These are phyloP conservation scores for Drosophila teissieri DNA, from an alignment of 1,140 invertebrate genomes.

Conservation along the genomic window DNA sequence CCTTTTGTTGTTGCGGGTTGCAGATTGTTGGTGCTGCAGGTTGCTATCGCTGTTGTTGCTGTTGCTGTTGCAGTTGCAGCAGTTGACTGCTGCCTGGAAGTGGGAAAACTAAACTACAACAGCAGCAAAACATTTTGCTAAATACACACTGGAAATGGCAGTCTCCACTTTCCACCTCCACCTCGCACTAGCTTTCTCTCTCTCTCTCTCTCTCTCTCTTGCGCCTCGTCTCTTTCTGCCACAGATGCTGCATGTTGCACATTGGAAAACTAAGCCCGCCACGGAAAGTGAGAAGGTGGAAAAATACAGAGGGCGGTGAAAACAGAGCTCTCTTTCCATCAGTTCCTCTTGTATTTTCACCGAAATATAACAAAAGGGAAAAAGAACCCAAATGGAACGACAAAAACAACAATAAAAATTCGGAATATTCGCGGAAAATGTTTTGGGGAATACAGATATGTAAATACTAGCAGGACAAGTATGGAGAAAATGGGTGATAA, in stretches of 20 bases:
- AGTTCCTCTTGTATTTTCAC: constrained; percentile 15
- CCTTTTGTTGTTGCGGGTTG: constrained; percentile 36
- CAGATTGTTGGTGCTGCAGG: constrained; percentile 10
- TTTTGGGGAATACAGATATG: constrained; percentile 5
- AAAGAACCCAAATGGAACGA: not conserved
- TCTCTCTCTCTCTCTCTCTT: constrained; percentile 1
- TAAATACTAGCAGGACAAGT: constrained; percentile 1
- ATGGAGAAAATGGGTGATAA: not conserved
- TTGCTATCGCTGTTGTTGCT: constrained; percentile 9
- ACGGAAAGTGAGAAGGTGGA: constrained; percentile 40
- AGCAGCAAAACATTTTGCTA: constrained; percentile 71
- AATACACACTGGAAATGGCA: constrained; percentile 80
- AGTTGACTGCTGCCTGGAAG: constrained; percentile 51
- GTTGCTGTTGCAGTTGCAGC: constrained; percentile 39
- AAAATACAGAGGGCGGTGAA: constrained; percentile 10
- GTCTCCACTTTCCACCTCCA: constrained; percentile 24
- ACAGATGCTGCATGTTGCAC: constrained; percentile 55
- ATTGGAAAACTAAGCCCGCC: constrained; percentile 71
- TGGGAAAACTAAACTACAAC: constrained; percentile 71
- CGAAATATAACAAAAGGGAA: constrained; percentile 6
- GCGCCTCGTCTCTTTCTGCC: not conserved
- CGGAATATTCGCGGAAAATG: constrained; percentile 10
- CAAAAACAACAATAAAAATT: constrained; percentile 14
- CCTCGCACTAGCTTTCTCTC: constrained; percentile 3
- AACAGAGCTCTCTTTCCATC: constrained; percentile 5